Evolutionary conservation across 2,888 invertebrate species (phyloP), one percentile per base, ranked within the genome.

Genomic region (Dyspetes luteomarginatus): DNA sequence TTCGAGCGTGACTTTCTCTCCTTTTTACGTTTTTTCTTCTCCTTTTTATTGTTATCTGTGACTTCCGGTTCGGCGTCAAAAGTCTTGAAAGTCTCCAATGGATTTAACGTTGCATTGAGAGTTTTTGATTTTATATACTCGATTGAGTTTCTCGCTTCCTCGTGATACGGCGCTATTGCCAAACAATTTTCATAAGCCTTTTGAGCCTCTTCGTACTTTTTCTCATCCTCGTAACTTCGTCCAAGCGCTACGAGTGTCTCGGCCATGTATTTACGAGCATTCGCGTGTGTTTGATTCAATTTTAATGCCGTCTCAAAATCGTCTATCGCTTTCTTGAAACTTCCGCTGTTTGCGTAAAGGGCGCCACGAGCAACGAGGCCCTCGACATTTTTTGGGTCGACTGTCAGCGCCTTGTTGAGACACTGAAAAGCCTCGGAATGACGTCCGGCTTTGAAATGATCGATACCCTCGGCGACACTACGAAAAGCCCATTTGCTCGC

Each of bases 391-490:
- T 96, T 94, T 0, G 97, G 96, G 92, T 98, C 98, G 87, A 98
- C 98, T 91, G 95, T 97, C 64, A 99, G 93, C 2, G 98, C 99
- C 92, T 97, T 97, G 92, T 98, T 98, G 52, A 98, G 94, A 90
- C 97, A 97, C 91, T 98, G 98, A 93, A 98, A 97, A 43, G 98
- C 98, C 93, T 99, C 98, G 0, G 97, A 96, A 92, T 97, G 97
- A 86, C 97, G 95, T 55, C 98, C 98, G 56, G 96, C 96, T 93
- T 98, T 98, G 93, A 98, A 98, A 93, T 97, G 97, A 89, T 97
- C 96, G 88, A 98, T 98, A 24, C 98, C 98, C 92, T 98, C 97
- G n/a, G 98, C 97, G 24, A 98, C 98, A 90, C 93, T 94, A 91
- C 97, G 95, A 92, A 97, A 97, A 0, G 98, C 98, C 97, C 97